Percentiles rank a stretch among this genome's conserved stretches.
These are phyloP conservation scores for Casuarius casuarius DNA, from an alignment of 2,113 vertebrate genomes.

Conservation along the genomic window DNA sequence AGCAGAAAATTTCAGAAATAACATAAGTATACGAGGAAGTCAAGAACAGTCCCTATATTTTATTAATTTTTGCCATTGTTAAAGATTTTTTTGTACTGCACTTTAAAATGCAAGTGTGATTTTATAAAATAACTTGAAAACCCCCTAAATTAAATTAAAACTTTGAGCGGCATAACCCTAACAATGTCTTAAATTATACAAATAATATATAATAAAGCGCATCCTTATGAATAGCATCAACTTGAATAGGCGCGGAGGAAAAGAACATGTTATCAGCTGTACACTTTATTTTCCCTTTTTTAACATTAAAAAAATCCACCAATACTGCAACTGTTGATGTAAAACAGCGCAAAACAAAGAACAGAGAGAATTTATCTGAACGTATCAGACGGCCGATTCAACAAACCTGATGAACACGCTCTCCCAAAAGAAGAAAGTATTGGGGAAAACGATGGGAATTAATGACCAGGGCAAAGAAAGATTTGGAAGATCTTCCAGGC, in stretches of 20 bases:
- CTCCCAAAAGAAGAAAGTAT: not conserved
- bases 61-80: not conserved
- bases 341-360: not conserved
- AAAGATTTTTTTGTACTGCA: not conserved
- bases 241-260: no score
- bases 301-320: not conserved
- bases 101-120: not conserved
- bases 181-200: not conserved
- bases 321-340: not conserved
- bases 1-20: not conserved
- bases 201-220: not conserved
- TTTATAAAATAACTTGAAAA: not conserved
- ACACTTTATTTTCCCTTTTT: not conserved
- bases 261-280: not conserved
- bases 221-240: not conserved
- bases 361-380: not conserved
- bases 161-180: not conserved
- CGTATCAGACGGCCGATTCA: not conserved
- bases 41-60: not conserved
- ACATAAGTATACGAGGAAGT: not conserved
- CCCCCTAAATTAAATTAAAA: not conserved
- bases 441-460: not conserved
- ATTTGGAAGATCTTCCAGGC: no score
- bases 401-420: not conserved
- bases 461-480: fast-evolving